A percentile compares a stretch with the other conserved stretches of the same genome.
These are phyloP conservation scores for Lithosia quadra DNA, from an alignment of 2,888 invertebrate species.

Conservation along the genomic window DNA sequence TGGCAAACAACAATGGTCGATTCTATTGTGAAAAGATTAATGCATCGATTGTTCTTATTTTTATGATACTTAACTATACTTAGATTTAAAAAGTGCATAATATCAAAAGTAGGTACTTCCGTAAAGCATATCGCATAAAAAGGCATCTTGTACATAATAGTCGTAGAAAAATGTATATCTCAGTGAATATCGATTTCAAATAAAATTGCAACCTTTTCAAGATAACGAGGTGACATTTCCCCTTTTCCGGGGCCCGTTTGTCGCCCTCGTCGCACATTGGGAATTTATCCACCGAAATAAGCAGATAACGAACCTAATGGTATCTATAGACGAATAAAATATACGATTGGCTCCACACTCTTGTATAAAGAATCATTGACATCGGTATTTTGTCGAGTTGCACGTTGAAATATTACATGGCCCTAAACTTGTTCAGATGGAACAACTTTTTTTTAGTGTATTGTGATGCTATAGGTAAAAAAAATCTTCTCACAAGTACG, in stretches of 20 bases:
- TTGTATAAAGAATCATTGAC: slow-evolving; percentile 46
- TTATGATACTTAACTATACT: background rate
- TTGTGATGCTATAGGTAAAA: background rate
- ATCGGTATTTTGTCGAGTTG: slow-evolving; percentile 48
- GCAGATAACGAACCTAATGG: slow-evolving; percentile 84
- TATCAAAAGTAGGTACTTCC: slow-evolving; percentile 6
- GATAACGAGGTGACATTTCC: slow-evolving; percentile 86
- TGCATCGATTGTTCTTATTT: slow-evolving; percentile 7
- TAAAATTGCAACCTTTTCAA: slow-evolving; percentile 86
- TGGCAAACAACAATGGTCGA: background rate
- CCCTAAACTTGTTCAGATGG: slow-evolving; percentile 26
- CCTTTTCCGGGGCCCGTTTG: slow-evolving; percentile 78
- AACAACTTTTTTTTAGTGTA: slow-evolving; percentile 16
- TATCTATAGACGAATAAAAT: slow-evolving; percentile 64
- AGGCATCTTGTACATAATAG: slow-evolving; percentile 59
- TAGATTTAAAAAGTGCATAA: slow-evolving; percentile 20
- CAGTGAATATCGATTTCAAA: slow-evolving; percentile 86
- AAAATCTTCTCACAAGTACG: background rate
- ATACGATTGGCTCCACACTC: slow-evolving; percentile 65
- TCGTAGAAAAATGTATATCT: slow-evolving; percentile 71
- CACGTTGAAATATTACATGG: slow-evolving; percentile 50
- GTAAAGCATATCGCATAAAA: slow-evolving; percentile 53
- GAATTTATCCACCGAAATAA: slow-evolving; percentile 86
- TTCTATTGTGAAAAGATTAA: background rate
- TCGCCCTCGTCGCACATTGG: slow-evolving; percentile 76